Percentiles rank a stretch among this genome's conserved stretches.
Evolutionary conservation across 2,113 vertebrate species (phyloP).

Genomic region (Acrocephalus kingi): DNA sequence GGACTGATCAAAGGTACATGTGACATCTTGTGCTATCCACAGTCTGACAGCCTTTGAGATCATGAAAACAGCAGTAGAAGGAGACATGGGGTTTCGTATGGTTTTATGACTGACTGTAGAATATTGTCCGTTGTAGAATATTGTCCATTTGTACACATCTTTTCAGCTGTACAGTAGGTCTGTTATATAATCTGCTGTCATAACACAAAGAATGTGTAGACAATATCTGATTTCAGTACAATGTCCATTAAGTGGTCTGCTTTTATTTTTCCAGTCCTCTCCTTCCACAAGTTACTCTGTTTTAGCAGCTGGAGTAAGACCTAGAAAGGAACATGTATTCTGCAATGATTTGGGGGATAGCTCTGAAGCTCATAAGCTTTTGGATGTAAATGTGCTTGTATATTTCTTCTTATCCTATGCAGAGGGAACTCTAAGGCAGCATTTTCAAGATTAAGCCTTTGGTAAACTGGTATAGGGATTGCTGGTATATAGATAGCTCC

Average conservation of each 20-base stretch:
- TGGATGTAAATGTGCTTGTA: neutral
- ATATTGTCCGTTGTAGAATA: neutral
- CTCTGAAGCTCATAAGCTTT: neutral
- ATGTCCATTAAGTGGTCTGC: neutral
- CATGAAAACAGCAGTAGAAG: neutral
- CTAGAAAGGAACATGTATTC: neutral
- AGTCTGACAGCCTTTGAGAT: neutral
- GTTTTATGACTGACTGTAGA: neutral
- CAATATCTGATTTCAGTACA: neutral
- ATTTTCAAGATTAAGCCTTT: neutral
- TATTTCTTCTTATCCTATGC: neutral
- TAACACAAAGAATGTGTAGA: neutral
- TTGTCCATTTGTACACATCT: neutral
- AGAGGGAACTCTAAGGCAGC: neutral
- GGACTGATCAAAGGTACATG: rapidly evolving
- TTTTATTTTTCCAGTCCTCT: neutral
- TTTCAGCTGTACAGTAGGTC: neutral
- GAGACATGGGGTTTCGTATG: neutral
- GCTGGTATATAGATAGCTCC: neutral
- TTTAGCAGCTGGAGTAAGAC: neutral
- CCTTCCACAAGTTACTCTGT: neutral
- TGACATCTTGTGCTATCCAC: neutral
- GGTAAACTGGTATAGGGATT: neutral
- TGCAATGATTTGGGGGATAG: neutral
- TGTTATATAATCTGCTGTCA: neutral